phyloP scores from a whole-genome alignment of 2,113 vertebrate species.

The Nothoprocta perdicaria region DNA sequence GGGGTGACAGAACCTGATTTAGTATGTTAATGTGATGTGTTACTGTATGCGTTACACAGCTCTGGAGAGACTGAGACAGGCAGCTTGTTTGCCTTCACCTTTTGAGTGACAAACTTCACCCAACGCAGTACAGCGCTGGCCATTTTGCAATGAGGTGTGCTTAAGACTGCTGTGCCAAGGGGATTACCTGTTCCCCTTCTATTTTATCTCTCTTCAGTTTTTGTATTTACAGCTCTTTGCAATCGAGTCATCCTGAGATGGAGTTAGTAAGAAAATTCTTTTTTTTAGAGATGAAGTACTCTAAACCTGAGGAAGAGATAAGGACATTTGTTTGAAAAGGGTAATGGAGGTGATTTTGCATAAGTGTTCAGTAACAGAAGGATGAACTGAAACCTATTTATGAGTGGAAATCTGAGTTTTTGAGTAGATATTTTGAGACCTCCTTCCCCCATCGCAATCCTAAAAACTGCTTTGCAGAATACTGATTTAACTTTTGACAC shows the following conservation, averaged over 20 bases:
- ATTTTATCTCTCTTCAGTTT: neutral
- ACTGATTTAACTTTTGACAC: neutral
- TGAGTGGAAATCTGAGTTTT: neutral
- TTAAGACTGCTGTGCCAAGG: neutral
- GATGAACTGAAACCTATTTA: neutral
- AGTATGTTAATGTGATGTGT: constrained; percentile 29
- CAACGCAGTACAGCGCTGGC: constrained; percentile 15
- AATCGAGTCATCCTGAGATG: neutral
- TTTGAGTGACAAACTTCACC: neutral
- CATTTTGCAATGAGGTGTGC: neutral
- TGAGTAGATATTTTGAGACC: neutral
- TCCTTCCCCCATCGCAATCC: neutral
- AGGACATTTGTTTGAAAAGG: constrained; percentile 15
- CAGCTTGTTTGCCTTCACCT: neutral
- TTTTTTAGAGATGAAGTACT: neutral
- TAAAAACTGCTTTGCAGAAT: neutral
- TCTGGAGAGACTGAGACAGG: neutral
- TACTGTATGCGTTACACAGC: constrained; percentile 35
- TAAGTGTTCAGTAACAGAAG: neutral
- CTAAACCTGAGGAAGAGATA: neutral
- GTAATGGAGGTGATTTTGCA: neutral
- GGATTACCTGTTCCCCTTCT: neutral
- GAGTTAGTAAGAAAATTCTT: neutral
- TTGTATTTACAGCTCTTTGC: neutral
- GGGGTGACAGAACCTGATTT: constrained; percentile 47